Conservation (phyloP, 2,888 invertebrate species). For the Dermolepida albohirtum region DNA sequence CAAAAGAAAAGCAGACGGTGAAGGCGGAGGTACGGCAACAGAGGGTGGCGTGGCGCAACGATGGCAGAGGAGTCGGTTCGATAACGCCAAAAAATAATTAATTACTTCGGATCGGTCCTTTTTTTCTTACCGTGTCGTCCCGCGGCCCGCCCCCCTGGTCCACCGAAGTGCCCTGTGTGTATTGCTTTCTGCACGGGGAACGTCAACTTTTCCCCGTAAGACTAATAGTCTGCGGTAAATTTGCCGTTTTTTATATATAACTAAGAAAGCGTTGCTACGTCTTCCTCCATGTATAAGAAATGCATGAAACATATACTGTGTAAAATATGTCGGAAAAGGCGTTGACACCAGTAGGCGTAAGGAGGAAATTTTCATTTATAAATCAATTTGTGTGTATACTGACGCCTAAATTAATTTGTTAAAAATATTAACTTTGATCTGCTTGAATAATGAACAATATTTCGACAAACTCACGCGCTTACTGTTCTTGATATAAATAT, state of each 20-base stretch:
- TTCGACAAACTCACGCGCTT: too few species aligned
- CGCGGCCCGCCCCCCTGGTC: constrained; percentile 61
- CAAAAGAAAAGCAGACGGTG: constrained; percentile 73
- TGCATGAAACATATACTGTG: constrained; percentile 12
- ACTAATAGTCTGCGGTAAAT: constrained; percentile 42
- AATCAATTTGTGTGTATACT: constrained; percentile 21
- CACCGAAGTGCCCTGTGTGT: constrained; percentile 9
- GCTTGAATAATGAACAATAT: too few species aligned
- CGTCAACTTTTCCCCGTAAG: constrained; percentile 41
- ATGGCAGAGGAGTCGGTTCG: constrained; percentile 61
- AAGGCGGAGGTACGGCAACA: neutral
- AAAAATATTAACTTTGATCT: neutral
- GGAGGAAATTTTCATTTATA: constrained; percentile 19
- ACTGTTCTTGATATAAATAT: too few species aligned
- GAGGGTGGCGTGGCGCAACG: constrained; percentile 3
- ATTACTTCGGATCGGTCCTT: constrained; percentile 74
- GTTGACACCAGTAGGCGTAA: constrained; percentile 1
- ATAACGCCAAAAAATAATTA: constrained; percentile 80
- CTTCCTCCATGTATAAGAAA: constrained; percentile 11
- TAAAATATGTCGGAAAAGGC: neutral
- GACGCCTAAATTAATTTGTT: constrained; percentile 28
- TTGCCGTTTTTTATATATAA: constrained; percentile 15
- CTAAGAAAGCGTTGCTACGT: constrained; percentile 7
- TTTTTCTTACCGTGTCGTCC: constrained; percentile 54
- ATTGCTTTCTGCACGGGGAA: constrained; percentile 34